Evolutionary conservation across 2,888 invertebrate species (phyloP), one percentile per base, ranked within the genome.

Genomic region (Meganola albula): DNA sequence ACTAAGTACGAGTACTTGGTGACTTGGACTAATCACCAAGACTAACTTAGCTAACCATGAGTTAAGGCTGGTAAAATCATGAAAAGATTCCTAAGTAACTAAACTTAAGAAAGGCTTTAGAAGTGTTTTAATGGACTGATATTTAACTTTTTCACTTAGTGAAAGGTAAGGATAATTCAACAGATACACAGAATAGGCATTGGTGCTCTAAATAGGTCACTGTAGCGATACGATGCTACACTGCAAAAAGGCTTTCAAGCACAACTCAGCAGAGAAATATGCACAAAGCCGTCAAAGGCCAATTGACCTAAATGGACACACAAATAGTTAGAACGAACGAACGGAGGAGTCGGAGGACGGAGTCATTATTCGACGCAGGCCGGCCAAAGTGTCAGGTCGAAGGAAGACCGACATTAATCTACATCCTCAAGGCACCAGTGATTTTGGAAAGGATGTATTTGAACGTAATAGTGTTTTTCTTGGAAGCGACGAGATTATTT

Each of bases 241-340:
- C 10, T 40, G 68, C 64, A 74, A 71, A 76, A 80, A 78, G 74
- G 70, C 80, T 80, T 80, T 82, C 67, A 75, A 68, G 61, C 63
- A 58, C 57, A 58, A 62, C 65, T 64, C 61, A 58, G 61, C 44
- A 40, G 61, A 62, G 66, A 70, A 76, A 72, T 74, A 75, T 75
- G 76, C 74, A 74, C 70, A 71, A 70, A 76, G 74, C 74, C 61
- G 63, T 72, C 66, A 63, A 65, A 73, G 72, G 68, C 73, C 83
- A 77, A 80, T 82, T 77, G 80, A 82, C 79, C 82, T 71, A 82
- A 84, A 84, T 83, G 80, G 76, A 68, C 77, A 74, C 70, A 77
- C 75, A 74, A 62, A 80, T 80, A 82, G 80, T 75, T 73, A 20
- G 73, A 79, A 79, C 77, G 67, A 70, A 67, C 61, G 63, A 61